These are phyloP conservation scores for Panthera uncia DNA, from an alignment of 2,113 vertebrate genomes.

Conservation along the genomic window DNA sequence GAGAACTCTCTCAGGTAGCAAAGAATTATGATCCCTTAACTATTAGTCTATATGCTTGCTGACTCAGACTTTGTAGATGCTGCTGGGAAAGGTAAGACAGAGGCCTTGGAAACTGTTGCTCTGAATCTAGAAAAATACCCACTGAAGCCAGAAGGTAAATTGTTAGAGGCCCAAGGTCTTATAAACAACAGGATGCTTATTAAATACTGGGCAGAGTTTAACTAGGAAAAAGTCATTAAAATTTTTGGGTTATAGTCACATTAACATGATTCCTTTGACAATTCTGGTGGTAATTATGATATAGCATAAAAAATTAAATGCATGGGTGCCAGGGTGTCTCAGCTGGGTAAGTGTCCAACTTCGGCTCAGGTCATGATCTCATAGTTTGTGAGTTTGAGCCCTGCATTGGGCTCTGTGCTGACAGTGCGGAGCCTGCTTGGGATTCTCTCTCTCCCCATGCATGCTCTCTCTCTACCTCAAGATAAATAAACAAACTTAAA, in stretches of 20 bases:
- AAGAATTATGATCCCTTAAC: constrained; percentile 38
- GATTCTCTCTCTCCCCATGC: no score
- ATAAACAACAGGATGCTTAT: background rate
- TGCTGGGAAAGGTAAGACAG: background rate
- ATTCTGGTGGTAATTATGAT: background rate
- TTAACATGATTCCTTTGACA: background rate
- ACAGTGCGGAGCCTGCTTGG: no score
- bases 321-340: background rate
- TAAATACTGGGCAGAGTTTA: background rate
- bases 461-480: no score
- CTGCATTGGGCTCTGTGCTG: no score
- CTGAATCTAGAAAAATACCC: background rate
- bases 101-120: background rate
- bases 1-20: constrained; percentile 21
- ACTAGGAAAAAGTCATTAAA: background rate
- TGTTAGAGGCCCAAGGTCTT: background rate
- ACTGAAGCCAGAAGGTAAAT: background rate
- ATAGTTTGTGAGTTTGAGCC: no score
- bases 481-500: background rate
- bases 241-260: background rate
- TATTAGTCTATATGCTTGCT: background rate
- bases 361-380: no score
- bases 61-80: constrained; percentile 23
- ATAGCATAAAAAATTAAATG: constrained; percentile 14
- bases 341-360: no score